Conservation (phyloP, 2,888 invertebrate species). For the Strigamia maritima region DNA sequence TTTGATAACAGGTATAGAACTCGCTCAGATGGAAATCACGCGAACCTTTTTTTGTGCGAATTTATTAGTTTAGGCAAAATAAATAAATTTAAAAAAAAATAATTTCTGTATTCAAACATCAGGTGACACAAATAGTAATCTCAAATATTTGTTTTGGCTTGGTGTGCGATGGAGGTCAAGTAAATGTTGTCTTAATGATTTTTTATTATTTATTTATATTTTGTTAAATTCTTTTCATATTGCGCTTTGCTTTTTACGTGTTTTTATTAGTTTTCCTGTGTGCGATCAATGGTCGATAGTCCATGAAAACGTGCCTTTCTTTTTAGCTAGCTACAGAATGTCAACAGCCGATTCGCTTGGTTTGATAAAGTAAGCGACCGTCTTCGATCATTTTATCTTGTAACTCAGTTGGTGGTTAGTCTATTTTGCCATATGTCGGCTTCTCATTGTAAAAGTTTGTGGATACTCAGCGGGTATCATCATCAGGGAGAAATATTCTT, state of each 20-base stretch:
- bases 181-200: not conserved
- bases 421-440: constrained; percentile 7
- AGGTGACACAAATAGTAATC: not conserved
- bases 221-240: not conserved
- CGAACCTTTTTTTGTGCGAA: not conserved
- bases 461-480: constrained; percentile 24
- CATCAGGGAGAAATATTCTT: constrained; percentile 24
- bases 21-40: not conserved
- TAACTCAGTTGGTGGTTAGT: constrained; percentile 21
- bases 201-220: not conserved
- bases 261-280: not conserved
- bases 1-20: constrained; percentile 7
- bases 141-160: not conserved
- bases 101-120: not conserved
- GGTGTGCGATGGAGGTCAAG: not conserved
- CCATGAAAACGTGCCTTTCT: constrained; percentile 18
- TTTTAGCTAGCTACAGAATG: constrained; percentile 5
- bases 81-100: not conserved
- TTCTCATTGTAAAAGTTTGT: constrained; percentile 9
- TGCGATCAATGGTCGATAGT: constrained; percentile 20
- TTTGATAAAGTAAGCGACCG: not conserved
- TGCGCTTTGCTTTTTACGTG: not conserved
- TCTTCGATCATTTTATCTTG: constrained; percentile 21
- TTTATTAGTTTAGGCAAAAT: not conserved
- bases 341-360: constrained; percentile 17